A percentile compares a stretch with the other conserved stretches of the same genome.
Evolutionary conservation across 2,797 vertebrate species (phyloP).

Genomic region (Micropoecilia bifurca): DNA sequence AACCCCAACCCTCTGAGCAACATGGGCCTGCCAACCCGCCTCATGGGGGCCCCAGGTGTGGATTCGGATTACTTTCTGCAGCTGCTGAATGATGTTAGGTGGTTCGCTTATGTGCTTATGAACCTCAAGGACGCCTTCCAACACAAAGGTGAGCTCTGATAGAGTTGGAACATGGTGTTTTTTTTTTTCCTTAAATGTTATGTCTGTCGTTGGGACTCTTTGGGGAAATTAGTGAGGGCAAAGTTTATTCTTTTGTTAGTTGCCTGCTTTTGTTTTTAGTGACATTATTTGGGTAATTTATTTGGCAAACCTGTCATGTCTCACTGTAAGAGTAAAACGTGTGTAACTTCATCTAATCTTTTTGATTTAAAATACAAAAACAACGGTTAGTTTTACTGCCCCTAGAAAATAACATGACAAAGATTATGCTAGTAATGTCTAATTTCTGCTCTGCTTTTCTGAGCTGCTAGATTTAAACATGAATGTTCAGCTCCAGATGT

Average conservation of each 20-base stretch:
- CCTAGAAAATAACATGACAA: not conserved
- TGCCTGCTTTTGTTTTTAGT: not conserved
- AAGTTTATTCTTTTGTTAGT: constrained; percentile 1
- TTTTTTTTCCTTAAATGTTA: not conserved
- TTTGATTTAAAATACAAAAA: not conserved
- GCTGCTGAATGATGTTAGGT: constrained; percentile 92
- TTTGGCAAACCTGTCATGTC: not conserved
- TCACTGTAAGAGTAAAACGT: not conserved
- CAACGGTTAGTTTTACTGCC: not conserved
- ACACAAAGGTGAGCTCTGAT: constrained; percentile 84
- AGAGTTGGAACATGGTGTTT: not conserved
- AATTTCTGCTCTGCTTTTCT: not conserved
- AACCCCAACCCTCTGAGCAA: constrained; percentile 80
- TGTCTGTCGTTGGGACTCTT: not conserved
- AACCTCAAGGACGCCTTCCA: constrained; percentile 92
- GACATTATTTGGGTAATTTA: not conserved
- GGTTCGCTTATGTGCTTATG: constrained; percentile 92
- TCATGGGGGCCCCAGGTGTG: constrained; percentile 82
- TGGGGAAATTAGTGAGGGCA: not conserved
- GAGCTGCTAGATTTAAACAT: not conserved
- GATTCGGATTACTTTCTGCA: constrained; percentile 95
- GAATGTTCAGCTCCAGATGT: not conserved
- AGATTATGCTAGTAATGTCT: not conserved
- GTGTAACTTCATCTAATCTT: not conserved
- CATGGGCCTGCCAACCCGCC: constrained; percentile 83